These are phyloP conservation scores for Drosophila pandora DNA, from an alignment of 1,140 invertebrate species.

Conservation along the genomic window DNA sequence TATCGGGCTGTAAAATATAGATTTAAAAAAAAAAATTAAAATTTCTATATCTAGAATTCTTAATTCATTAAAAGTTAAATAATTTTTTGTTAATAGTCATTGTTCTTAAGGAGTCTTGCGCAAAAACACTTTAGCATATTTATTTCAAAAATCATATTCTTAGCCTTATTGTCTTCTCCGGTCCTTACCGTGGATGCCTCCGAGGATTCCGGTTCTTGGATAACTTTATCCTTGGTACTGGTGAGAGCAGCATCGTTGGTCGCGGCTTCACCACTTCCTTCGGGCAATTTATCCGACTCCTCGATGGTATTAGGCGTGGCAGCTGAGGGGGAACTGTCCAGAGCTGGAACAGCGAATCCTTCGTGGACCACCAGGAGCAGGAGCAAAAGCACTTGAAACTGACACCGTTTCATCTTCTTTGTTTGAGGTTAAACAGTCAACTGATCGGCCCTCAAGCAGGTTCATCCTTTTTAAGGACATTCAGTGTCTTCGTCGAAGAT, in stretches of 20 bases:
- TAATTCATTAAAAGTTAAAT: not conserved
- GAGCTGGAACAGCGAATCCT: constrained; percentile 40
- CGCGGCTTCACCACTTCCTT: constrained; percentile 27
- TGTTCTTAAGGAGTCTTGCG: not conserved
- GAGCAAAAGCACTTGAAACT: constrained; percentile 27
- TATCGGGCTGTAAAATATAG: constrained; percentile 39
- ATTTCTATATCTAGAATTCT: not conserved
- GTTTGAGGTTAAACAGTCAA: constrained; percentile 12
- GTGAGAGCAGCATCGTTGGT: constrained; percentile 1
- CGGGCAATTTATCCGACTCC: constrained; percentile 58
- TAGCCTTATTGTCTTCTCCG: not conserved
- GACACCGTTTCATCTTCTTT: constrained; percentile 36
- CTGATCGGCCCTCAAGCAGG: constrained; percentile 10
- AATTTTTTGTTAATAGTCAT: no score
- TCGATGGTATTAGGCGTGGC: constrained; percentile 51
- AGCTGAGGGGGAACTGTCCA: constrained; percentile 41
- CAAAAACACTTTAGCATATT: not conserved
- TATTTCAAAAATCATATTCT: not conserved
- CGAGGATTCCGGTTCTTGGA: not conserved
- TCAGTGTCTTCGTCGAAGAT: constrained; percentile 19
- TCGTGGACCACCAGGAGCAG: constrained; percentile 26
- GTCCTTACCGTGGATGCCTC: constrained; percentile 49
- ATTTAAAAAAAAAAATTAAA: no score
- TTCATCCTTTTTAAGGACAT: constrained; percentile 47
- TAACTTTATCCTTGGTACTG: constrained; percentile 25